Evolutionary conservation across 2,797 vertebrate genomes (phyloP), one percentile per base, ranked within the genome.

Genomic region (Intellagama lesueurii): DNA sequence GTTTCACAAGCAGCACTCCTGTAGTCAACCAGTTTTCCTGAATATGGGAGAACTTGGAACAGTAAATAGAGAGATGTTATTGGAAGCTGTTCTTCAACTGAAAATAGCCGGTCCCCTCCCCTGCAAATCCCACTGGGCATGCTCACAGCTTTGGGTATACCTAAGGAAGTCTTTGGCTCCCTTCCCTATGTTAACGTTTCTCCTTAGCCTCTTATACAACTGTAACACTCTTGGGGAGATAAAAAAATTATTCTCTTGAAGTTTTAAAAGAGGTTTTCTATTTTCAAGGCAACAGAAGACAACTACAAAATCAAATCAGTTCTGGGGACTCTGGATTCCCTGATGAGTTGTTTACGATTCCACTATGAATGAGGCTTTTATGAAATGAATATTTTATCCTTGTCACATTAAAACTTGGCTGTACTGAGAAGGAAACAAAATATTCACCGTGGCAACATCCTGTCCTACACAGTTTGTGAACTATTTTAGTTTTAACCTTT

Each of bases 301-400:
- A 28, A 6, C 14, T 28, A 28, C 75, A n/a, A 79, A 81, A 81
- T 72, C 69, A 32, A 85, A 64, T 89, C 35, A 26, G 40, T n/a
- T 30, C 40, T 81, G 24, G 32, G n/a, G 69, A 30, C 14, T 35
- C 69, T 56, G 47, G 52, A 49, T 80, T n/a, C 32, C 69, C 68
- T 73, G 35, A 28, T 73, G 86, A 72, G 24, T 56, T 78, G 64
- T 88, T 88, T 73, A 81, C 32, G 9, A 24, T 30, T 73, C 56
- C 40, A 47, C 77, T 24, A 52, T 89, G 88, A 89, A 89, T 89
- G 83, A 30, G 16, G 28, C 77, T 75, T 73, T 81, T 85, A 47
- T 75, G 88, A 86, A 75, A 44, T 28, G 70, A 47, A 81, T 14
- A 49, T 75, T 86, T 89, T 35, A 86, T 75, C 75, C 40, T 49